These are phyloP conservation scores for Chloropsis hardwickii DNA, from an alignment of 2,113 vertebrate species.

Conservation along the genomic window DNA sequence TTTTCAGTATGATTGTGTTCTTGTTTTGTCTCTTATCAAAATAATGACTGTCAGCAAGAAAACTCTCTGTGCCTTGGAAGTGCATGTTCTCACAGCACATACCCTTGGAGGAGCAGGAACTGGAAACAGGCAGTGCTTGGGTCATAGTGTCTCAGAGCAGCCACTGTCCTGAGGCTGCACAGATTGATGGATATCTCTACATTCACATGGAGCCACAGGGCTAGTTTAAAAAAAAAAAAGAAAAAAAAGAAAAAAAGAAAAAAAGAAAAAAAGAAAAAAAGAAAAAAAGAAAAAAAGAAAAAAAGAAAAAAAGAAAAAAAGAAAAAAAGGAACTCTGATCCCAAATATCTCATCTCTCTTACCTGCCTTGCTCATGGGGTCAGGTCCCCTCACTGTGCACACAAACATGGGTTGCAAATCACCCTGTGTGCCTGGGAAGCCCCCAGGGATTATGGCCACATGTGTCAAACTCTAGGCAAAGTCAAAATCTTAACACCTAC, in stretches of 20 bases:
- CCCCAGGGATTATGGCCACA: neutral
- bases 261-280: neutral
- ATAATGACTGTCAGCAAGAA: neutral
- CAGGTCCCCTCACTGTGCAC: neutral
- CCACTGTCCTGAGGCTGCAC: too few species aligned
- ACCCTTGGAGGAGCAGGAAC: neutral
- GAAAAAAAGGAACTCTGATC: neutral
- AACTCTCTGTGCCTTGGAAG: neutral
- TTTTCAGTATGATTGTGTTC: neutral
- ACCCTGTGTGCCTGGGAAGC: rapidly evolving
- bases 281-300: neutral
- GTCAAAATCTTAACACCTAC: neutral
- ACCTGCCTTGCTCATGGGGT: neutral
- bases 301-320: neutral
- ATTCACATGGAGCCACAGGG: neutral
- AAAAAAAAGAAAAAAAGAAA: too few species aligned
- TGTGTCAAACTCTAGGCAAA: neutral
- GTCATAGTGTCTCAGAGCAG: neutral
- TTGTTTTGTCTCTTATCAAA: neutral
- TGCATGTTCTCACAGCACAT: rapidly evolving
- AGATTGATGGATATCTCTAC: neutral
- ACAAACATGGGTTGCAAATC: rapidly evolving
- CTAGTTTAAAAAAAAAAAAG: neutral
- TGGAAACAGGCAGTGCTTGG: neutral
- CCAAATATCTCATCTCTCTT: neutral